Base-by-base conservation (phyloP, 2,113 vertebrate genomes). In the Ammodramus savannarum region DNA sequence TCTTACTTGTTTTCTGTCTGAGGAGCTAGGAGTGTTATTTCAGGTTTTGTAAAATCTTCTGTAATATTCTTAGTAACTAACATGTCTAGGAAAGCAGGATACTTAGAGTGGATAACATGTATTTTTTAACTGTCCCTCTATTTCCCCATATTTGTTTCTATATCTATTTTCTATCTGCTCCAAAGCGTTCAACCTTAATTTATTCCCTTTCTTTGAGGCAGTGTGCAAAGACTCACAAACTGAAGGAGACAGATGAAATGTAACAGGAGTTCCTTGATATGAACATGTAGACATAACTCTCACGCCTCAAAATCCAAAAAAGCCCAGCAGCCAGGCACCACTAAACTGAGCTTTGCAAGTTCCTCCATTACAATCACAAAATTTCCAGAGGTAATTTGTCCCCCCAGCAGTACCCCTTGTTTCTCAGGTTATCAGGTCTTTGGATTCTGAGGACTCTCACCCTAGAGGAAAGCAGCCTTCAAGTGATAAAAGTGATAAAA, bases 401-500 rank as follows among this genome's bases (percentile, higher is more conserved):
- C 10, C 2, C 13, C 5, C 13, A 6, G 13, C 8, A 7, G 6
- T 8, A 5, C 13, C 1, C 3, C 4, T 49, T 49, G 8, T 71
- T 81, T 71, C 55, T 66, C 25, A 63, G 10, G 8, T 44, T 59
- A 38, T 83, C 36, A 25, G 23, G 32, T 58, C 43, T 77, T 81
- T 27, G 18, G 16, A 78, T 87, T 91, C 73, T 65, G 21, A 52
- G 71, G 41, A 58, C 7, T 78, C 13, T 77, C 18, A 84, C n/a
- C 57, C 26, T 75, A 25, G 31, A 74, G 51, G 32, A 66, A 93
- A 78, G 46, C 11, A 66, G 15, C 16, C 21, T 92, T 74, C 59
- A 91, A 74, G 43, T 55, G 51, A 49, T 83, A 80, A 89, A 75
- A 79, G 58, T 58, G 61, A 71, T 86, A 93, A 93, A 91, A 93